phyloP scores from a whole-genome alignment of 2,113 vertebrate species.

The Sapayoa aenigma region DNA sequence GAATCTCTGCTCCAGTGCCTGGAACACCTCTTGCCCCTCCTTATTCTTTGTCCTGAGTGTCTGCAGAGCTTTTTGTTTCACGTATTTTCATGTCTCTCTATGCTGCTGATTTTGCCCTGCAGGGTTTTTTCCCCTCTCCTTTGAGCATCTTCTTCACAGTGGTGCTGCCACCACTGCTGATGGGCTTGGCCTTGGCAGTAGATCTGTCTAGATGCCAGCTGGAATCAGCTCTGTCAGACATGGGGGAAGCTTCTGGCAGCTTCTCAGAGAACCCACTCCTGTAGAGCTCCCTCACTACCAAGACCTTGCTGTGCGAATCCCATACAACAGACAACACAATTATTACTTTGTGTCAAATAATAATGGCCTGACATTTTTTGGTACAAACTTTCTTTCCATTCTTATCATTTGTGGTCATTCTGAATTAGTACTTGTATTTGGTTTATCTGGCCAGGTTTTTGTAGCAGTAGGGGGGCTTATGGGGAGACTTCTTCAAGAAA shows the following conservation, averaged over 20 bases:
- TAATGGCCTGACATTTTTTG: not conserved
- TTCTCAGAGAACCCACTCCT: not conserved
- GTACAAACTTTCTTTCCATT: not conserved
- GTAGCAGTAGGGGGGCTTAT: too few relatives aligned
- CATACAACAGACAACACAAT: not conserved
- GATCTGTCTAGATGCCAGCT: not conserved
- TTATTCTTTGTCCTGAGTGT: not conserved
- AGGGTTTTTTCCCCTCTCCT: not conserved
- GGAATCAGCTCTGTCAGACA: not conserved
- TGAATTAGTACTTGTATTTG: not conserved
- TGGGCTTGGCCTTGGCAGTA: not conserved
- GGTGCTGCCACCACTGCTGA: rapidly evolving
- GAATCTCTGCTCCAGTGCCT: not conserved
- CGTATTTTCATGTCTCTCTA: not conserved
- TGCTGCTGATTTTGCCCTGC: not conserved
- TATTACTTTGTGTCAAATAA: not conserved
- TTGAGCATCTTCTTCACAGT: too few relatives aligned
- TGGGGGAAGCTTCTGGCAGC: not conserved
- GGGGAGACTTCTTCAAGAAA: too few relatives aligned
- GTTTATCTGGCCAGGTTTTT: too few relatives aligned
- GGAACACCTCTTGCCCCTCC: not conserved
- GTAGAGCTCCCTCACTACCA: not conserved
- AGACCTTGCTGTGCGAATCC: not conserved
- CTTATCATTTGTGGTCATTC: not conserved
- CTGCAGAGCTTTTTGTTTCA: not conserved